These are phyloP conservation scores for Brassicogethes aeneus DNA, from an alignment of 2,888 invertebrate species.

Conservation along the genomic window DNA sequence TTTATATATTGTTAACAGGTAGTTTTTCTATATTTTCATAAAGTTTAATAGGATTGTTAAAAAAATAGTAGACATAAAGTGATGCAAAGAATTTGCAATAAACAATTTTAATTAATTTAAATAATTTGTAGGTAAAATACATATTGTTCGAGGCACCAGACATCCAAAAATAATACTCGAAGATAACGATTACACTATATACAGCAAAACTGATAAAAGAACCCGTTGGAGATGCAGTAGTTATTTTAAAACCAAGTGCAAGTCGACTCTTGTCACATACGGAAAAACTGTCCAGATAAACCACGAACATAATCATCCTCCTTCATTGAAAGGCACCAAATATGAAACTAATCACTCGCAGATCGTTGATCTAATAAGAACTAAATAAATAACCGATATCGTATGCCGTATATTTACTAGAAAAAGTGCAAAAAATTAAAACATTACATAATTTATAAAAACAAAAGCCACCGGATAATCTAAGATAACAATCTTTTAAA, in stretches of 20 bases:
- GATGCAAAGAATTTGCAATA: too few species aligned
- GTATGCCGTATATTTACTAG: too few species aligned
- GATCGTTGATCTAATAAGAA: constrained; percentile 3
- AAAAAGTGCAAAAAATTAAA: too few species aligned
- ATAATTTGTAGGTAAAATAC: constrained; percentile 19
- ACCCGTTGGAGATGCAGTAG: constrained; percentile 21
- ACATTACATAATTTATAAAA: constrained; percentile 5
- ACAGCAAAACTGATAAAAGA: constrained; percentile 14
- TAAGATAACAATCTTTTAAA: too few species aligned
- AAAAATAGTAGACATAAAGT: too few species aligned
- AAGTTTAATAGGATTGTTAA: too few species aligned
- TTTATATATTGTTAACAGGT: too few species aligned
- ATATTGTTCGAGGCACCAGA: constrained; percentile 16
- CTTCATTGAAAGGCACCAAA: not conserved
- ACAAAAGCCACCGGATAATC: too few species aligned
- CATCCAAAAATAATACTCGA: constrained; percentile 19
- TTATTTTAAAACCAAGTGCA: constrained; percentile 20
- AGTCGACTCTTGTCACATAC: constrained; percentile 8
- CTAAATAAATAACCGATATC: too few species aligned
- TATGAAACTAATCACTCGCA: not conserved
- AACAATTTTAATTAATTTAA: too few species aligned
- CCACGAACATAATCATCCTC: constrained; percentile 10
- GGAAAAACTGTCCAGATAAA: constrained; percentile 12
- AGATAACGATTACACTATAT: constrained; percentile 18
- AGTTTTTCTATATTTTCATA: too few species aligned